Base-by-base conservation (phyloP, 2,113 vertebrate genomes). In the Pangasianodon gigas region DNA sequence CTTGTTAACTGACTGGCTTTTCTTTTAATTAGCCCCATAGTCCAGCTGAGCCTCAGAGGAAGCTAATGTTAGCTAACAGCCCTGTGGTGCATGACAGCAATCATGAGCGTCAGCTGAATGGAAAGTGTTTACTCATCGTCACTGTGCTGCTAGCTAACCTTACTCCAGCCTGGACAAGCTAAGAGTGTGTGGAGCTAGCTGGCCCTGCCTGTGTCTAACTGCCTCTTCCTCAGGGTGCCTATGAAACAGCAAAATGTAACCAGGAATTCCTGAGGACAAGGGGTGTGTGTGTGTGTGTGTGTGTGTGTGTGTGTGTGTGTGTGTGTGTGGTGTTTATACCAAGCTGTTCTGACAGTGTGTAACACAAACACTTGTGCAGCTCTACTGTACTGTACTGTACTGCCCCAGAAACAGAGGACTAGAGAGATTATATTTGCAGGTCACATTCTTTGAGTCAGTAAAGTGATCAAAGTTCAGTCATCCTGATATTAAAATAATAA, bases 41-140 rank as follows among this genome's bases (percentile, higher is more conserved):
- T 46, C 52, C 85, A 24, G 46, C 65, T 87, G 69, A 58, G 84
- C 44, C 16, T 37, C 52, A 83, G 81, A 37, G 54, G 4, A 0
- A 46, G 82, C 18, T 83, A 58, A 56, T 69, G 46, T 37, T 51
- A 51, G 85, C 46, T 32, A 37, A 51, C 65, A 37, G n/a, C 65
- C 4, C 26, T 4, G 84, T 69, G 26, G 3, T n/a, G 62, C 48
- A 54, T 32, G 56, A 80, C 56, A 51, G 54, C 24, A n/a, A 32
- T 51, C 44, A 88, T 65, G 32, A 80, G 37, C 26, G 86, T 19
- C 37, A 46, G 13, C 26, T 32, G 54, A 11, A n/a, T 56, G 69
- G 32, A 46, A 87, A 87, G 81, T 87, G 74, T 87, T 79, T 48
- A 87, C 86, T 79, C 58, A 60, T 77, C 26, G 32, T 56, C 86